phyloP scores from a whole-genome alignment of 2,797 vertebrate genomes.

The Eospalax fontanierii region DNA sequence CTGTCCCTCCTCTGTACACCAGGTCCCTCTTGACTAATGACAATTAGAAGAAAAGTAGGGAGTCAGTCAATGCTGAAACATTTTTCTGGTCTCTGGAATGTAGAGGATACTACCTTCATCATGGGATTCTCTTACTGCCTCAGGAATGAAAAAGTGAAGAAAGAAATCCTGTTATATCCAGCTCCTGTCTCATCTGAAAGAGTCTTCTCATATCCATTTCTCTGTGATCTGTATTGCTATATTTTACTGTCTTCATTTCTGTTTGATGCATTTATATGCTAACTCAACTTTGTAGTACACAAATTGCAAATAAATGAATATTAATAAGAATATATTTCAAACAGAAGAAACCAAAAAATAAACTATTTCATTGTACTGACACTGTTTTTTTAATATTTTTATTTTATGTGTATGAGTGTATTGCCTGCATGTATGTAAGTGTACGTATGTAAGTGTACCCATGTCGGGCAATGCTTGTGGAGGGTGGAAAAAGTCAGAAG shows the following conservation, averaged over 20 bases:
- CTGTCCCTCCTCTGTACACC: neutral
- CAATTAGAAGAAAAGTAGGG: neutral
- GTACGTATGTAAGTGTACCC: no score
- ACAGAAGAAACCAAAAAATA: neutral
- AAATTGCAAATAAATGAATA: conserved; percentile 17
- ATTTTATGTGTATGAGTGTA: no score
- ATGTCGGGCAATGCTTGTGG: no score
- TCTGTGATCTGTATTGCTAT: neutral
- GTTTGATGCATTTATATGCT: neutral
- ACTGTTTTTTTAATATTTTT: no score
- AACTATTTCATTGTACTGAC: neutral
- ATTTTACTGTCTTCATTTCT: neutral
- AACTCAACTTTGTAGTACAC: neutral
- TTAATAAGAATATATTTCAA: neutral
- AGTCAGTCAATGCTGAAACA: neutral
- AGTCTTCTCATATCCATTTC: neutral
- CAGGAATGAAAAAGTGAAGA: no score
- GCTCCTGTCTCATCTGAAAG: neutral
- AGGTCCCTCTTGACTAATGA: neutral
- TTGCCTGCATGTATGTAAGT: no score
- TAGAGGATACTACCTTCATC: neutral
- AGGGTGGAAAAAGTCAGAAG: no score
- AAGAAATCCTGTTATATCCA: neutral
- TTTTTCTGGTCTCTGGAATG: neutral
- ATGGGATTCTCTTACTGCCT: neutral